A percentile compares a stretch with the other conserved stretches of the same genome.
Evolutionary conservation across 2,113 vertebrate species (phyloP).

Genomic region (Camelus dromedarius): DNA sequence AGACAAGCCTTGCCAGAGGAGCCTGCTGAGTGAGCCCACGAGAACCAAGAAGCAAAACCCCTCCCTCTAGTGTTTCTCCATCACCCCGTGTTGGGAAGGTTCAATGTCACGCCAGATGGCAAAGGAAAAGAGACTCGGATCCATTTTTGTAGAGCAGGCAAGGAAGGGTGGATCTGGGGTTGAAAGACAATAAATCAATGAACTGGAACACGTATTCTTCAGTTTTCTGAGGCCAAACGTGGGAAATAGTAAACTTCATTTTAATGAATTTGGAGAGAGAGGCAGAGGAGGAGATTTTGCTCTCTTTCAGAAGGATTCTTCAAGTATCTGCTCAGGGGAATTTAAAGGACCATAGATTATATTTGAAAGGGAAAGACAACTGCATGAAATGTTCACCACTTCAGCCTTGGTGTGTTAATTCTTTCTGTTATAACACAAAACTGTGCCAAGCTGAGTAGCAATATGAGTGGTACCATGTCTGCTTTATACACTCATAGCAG

Average conservation of each 20-base stretch:
- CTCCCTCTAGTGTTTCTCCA: background rate
- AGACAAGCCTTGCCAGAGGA: background rate
- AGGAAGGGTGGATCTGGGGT: background rate
- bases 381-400: slow-evolving; percentile 34
- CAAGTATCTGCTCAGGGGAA: background rate
- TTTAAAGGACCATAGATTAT: slow-evolving; percentile 2
- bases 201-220: background rate
- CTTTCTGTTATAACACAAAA: slow-evolving; percentile 25
- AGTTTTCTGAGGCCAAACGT: background rate
- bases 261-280: slow-evolving; percentile 21
- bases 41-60: slow-evolving; percentile 20
- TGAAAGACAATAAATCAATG: background rate
- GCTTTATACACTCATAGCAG: slow-evolving; percentile 17
- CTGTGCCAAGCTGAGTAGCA: background rate
- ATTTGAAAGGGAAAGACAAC: background rate
- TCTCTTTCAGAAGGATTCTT: slow-evolving; percentile 37
- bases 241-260: background rate
- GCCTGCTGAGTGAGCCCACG: background rate
- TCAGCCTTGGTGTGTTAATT: background rate
- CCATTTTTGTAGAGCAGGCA: background rate
- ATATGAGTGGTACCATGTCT: background rate
- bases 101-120: background rate
- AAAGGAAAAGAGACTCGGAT: slow-evolving; percentile 12
- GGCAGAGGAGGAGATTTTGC: background rate
- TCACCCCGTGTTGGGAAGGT: background rate